Evolutionary conservation across 2,888 invertebrate genomes (phyloP), one percentile per base, ranked within the genome.

Genomic region (Pandemis cinnamomeana): DNA sequence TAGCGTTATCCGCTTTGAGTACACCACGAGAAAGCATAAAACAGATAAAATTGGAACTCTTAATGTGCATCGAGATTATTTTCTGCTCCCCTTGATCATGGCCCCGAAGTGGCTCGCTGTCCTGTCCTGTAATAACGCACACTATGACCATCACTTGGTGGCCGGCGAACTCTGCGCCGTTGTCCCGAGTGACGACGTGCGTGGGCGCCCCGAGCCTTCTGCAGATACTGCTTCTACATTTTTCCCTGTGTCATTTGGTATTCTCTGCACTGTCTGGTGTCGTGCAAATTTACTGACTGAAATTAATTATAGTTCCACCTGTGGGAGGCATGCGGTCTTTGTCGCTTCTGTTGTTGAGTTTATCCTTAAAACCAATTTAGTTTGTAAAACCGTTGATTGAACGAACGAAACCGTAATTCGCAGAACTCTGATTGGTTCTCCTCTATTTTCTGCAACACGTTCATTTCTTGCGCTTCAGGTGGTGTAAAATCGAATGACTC

Each of bases 311-410:
- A 10, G 58, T 10, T 27, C 10, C 11, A 58, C 4, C 11, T 58
- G 58, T 27, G 58, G 58, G 27, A 27, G 58, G 58, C 58, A 27
- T 27, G 58, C 58, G 58, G 58, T 58, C 58, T 58, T 58, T 58
- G 58, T 58, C 27, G 27, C 58, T 58, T 58, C 58, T 27, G 27
- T 20, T 27, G 11, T 58, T 10, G 7, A 27, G 27, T 55, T 48
- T 48, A 15, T 6, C 7, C 58, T 58, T 11, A 5, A 58, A 11
- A 27, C 10, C 2, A 0, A 36, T 7, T 27, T 58, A 58, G 58
- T 58, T n/a, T 8, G 4, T 27, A 58, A 58, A 10, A 4, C 8
- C 5, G 8, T 58, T 58, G 7, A 58, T 58, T 5, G 5, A 27
- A 27, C 58, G 11, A 58, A 58, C 5, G 58, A 58, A 20, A 55